A percentile compares a stretch with the other conserved stretches of the same genome.
phyloP scores from a whole-genome alignment of 2,888 invertebrate species.

The Phortica magna region DNA sequence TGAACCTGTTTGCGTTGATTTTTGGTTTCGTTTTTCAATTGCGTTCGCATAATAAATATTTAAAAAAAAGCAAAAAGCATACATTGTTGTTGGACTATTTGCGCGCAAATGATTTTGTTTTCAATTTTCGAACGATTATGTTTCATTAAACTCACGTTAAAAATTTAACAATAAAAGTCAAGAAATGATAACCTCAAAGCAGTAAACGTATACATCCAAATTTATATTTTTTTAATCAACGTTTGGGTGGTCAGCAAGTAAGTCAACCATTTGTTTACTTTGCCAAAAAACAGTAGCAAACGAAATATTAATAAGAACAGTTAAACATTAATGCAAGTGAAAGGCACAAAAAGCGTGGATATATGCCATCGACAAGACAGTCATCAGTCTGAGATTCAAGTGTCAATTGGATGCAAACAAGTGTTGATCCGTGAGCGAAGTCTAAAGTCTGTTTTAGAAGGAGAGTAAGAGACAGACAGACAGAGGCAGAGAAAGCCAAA shows the following conservation, averaged over 20 bases:
- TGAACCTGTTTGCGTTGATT: conserved; percentile 37
- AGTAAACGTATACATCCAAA: conserved; percentile 6
- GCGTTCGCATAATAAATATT: too few species aligned
- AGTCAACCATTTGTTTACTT: too few species aligned
- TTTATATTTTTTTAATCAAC: background rate
- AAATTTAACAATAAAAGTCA: conserved; percentile 15
- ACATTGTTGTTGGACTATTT: too few species aligned
- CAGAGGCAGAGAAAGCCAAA: background rate
- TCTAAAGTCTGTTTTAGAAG: conserved; percentile 3
- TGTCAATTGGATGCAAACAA: background rate
- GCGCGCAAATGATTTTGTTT: too few species aligned
- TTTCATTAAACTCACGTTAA: conserved; percentile 11
- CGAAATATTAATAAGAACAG: too few species aligned
- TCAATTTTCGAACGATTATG: background rate
- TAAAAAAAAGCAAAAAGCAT: too few species aligned
- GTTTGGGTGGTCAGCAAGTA: too few species aligned
- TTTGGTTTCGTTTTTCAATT: background rate
- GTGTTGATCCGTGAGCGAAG: background rate
- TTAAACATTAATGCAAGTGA: too few species aligned
- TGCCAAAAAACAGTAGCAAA: too few species aligned
- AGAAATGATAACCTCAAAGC: conserved; percentile 2
- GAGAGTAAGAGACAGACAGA: background rate
- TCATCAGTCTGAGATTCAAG: too few species aligned
- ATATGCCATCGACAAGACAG: too few species aligned
- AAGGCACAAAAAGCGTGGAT: too few species aligned